Conservation (phyloP, 2,888 invertebrate genomes). For the Calliphora vomitoria region DNA sequence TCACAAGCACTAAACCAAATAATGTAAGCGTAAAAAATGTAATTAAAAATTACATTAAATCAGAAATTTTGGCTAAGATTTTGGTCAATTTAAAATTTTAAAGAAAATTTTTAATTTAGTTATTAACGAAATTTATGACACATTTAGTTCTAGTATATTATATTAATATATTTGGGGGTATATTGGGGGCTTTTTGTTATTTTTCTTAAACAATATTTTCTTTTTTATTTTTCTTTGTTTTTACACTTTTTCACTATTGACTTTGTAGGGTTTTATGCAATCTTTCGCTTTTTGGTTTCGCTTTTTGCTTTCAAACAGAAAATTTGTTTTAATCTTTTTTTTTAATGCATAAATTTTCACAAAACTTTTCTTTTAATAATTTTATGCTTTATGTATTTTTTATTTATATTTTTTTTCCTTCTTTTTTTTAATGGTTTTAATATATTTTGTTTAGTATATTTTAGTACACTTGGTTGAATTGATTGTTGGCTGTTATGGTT, state of each 20-base stretch:
- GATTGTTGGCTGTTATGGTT: slow-evolving; percentile 65
- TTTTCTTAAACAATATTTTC: slow-evolving; percentile 6
- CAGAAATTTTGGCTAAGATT: not conserved
- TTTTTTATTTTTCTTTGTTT: slow-evolving; percentile 9
- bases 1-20: not conserved
- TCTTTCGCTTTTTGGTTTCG: slow-evolving; percentile 37
- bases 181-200: not conserved
- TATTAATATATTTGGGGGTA: too few species aligned
- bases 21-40: slow-evolving; percentile 14
- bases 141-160: not conserved
- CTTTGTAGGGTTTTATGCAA: slow-evolving; percentile 66
- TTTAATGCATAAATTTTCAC: not conserved
- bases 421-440: slow-evolving; percentile 22
- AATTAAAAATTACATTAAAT: slow-evolving; percentile 12
- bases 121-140: not conserved
- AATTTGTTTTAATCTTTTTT: not conserved
- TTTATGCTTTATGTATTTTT: slow-evolving; percentile 57
- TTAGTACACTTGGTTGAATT: slow-evolving; percentile 59
- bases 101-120: not conserved
- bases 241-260: slow-evolving; percentile 36
- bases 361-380: slow-evolving; percentile 32
- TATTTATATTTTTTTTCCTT: slow-evolving; percentile 44
- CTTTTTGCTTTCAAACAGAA: not conserved
- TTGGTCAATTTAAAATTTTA: not conserved
- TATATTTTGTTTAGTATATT: slow-evolving; percentile 13